Evolutionary conservation across 2,888 invertebrate species (phyloP).

Genomic region (Stramonita haemastoma): DNA sequence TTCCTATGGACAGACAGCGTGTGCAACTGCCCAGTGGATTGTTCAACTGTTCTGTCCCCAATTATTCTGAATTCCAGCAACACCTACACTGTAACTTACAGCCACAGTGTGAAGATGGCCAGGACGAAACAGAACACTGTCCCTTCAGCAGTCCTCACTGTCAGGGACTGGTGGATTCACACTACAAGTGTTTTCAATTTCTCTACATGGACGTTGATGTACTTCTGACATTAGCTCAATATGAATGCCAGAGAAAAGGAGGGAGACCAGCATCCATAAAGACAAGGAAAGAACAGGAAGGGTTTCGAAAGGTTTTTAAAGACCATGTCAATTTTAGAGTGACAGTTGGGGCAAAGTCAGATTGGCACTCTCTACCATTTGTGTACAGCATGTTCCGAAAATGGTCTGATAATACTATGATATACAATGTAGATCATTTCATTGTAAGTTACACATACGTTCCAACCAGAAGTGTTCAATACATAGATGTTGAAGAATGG

Average conservation of each 20-base stretch:
- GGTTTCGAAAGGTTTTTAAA: background rate
- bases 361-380: background rate
- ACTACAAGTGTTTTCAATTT: background rate
- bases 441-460: background rate
- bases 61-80: background rate
- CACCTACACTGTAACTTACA: conserved; percentile 22
- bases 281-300: background rate
- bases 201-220: no score
- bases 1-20: background rate
- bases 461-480: no score
- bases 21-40: background rate
- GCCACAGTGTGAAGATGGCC: conserved; percentile 1
- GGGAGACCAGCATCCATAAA: background rate
- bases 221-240: no score
- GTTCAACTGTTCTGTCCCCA: conserved; percentile 3
- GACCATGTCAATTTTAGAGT: no score
- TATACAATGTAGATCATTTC: background rate
- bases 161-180: conserved; percentile 8
- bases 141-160: conserved; percentile 7
- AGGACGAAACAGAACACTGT: conserved; percentile 16
- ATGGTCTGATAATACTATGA: background rate
- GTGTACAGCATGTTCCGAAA: background rate
- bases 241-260: background rate
- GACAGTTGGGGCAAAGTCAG: background rate
- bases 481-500: no score